These are phyloP conservation scores for Hypsibius dujardini DNA, from an alignment of 1,140 invertebrate species.

Conservation along the genomic window DNA sequence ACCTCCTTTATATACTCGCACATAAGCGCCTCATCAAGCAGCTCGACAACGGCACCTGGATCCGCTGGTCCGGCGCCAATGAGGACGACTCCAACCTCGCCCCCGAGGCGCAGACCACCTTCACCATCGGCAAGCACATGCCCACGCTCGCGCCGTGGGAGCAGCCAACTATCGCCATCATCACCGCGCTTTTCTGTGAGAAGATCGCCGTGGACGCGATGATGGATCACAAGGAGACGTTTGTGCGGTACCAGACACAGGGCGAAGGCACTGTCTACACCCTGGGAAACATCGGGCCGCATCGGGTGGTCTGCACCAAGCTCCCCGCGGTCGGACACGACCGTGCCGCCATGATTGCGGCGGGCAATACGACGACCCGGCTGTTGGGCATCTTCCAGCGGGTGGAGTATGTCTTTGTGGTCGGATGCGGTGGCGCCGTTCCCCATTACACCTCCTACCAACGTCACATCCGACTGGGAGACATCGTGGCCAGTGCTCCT, in stretches of 20 bases:
- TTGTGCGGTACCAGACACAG: slow-evolving; percentile 83
- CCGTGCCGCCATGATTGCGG: slow-evolving; percentile 73
- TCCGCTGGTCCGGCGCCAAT: slow-evolving; percentile 19
- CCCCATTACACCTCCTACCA: slow-evolving; percentile 91
- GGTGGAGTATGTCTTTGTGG: slow-evolving; percentile 89
- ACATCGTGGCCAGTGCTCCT: slow-evolving; percentile 76
- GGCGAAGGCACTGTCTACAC: slow-evolving; percentile 98
- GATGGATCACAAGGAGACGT: slow-evolving; percentile 95
- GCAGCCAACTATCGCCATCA: slow-evolving; percentile 92
- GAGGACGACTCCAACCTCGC: slow-evolving; percentile 4
- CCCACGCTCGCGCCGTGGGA: slow-evolving; percentile 68
- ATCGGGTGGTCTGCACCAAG: slow-evolving; percentile 89
- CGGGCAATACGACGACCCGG: slow-evolving; percentile 79
- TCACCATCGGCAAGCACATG: slow-evolving; percentile 63
- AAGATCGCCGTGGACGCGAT: slow-evolving; percentile 96
- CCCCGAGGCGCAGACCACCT: slow-evolving; percentile 20
- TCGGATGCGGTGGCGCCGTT: slow-evolving; percentile 86
- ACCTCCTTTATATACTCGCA: slow-evolving; percentile 24
- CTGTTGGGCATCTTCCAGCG: slow-evolving; percentile 54
- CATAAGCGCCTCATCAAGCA: slow-evolving; percentile 23
- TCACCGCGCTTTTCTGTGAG: slow-evolving; percentile 91
- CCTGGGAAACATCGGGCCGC: slow-evolving; percentile 82
- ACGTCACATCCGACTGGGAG: slow-evolving; percentile 78
- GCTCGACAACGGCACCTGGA: slow-evolving; percentile 27
- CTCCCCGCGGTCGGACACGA: slow-evolving; percentile 82